Percentiles rank a stretch among this genome's conserved stretches.
These are phyloP conservation scores for Lamproptera curius DNA, from an alignment of 2,888 invertebrate genomes.

Conservation along the genomic window DNA sequence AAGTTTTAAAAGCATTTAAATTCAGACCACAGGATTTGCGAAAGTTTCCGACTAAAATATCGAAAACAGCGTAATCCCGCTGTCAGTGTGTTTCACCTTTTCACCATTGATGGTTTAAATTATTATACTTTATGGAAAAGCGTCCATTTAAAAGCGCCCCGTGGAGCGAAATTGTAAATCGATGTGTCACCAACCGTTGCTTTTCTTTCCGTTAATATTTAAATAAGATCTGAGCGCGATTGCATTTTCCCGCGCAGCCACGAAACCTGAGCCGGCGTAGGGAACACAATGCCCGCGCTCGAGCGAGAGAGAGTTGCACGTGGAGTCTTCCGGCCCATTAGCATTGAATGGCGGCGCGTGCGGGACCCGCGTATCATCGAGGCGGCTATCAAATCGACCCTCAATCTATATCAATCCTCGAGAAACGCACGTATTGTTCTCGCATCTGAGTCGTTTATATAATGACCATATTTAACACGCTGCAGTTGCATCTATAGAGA, in stretches of 20 bases:
- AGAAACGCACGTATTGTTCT: slow-evolving; percentile 54
- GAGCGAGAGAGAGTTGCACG: slow-evolving; percentile 50
- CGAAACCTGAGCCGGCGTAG: slow-evolving; percentile 44
- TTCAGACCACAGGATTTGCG: too few relatives aligned
- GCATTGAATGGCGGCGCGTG: slow-evolving; percentile 71
- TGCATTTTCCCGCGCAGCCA: slow-evolving; percentile 19
- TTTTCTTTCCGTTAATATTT: neutral
- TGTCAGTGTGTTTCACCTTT: too few relatives aligned
- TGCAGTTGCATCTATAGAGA: neutral
- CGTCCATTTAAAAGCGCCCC: neutral
- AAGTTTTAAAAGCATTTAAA: too few relatives aligned
- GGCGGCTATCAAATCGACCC: slow-evolving; percentile 43
- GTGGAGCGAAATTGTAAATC: neutral
- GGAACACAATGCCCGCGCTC: slow-evolving; percentile 53
- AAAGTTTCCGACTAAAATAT: too few relatives aligned
- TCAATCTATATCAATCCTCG: slow-evolving; percentile 66
- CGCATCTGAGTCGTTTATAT: slow-evolving; percentile 53
- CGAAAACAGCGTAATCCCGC: too few relatives aligned
- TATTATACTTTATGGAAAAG: too few relatives aligned
- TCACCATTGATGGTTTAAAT: too few relatives aligned
- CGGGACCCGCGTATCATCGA: slow-evolving; percentile 61
- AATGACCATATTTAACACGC: slow-evolving; percentile 64
- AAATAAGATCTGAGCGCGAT: neutral
- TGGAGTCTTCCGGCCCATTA: slow-evolving; percentile 71
- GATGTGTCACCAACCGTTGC: neutral